Percentiles rank a stretch among this genome's conserved stretches.
phyloP scores from a whole-genome alignment of 2,888 invertebrate genomes.

The Aradus depressus region DNA sequence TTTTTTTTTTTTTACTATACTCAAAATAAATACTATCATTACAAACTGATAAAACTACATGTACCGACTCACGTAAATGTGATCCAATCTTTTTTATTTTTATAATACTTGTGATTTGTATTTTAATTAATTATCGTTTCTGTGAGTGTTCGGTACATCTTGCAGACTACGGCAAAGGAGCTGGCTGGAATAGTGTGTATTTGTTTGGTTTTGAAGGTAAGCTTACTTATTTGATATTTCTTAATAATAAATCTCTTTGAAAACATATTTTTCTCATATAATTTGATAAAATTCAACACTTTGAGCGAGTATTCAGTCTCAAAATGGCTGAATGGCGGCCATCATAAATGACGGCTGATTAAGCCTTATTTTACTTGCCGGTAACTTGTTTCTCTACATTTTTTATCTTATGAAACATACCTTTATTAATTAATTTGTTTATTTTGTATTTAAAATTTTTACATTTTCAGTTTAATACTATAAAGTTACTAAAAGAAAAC shows the following conservation, averaged over 20 bases:
- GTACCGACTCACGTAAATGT: slow-evolving; percentile 24
- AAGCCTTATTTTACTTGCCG: no score
- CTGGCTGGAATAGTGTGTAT: slow-evolving; percentile 27
- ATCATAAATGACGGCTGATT: slow-evolving; percentile 16
- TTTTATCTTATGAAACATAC: no score
- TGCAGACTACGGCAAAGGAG: slow-evolving; percentile 26
- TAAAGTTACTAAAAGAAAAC: no score
- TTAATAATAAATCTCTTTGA: no score
- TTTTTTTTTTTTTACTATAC: no score
- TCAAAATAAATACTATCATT: no score
- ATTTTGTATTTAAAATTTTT: no score
- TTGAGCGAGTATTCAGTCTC: not conserved
- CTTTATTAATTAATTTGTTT: no score
- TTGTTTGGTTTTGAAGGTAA: slow-evolving; percentile 24
- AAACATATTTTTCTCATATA: no score
- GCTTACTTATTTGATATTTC: slow-evolving; percentile 18
- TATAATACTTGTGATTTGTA: slow-evolving; percentile 9
- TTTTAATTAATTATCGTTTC: slow-evolving; percentile 7
- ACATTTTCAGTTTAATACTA: no score
- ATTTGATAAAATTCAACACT: no score
- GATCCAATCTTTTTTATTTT: slow-evolving; percentile 14
- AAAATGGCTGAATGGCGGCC: slow-evolving; percentile 10
- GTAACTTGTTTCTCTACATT: no score
- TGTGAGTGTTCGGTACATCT: slow-evolving; percentile 22
- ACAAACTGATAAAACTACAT: slow-evolving; percentile 12